Evolutionary conservation across 2,888 invertebrate genomes (phyloP), one percentile per base, ranked within the genome.

Genomic region (Hirtodrosophila cameraria): DNA sequence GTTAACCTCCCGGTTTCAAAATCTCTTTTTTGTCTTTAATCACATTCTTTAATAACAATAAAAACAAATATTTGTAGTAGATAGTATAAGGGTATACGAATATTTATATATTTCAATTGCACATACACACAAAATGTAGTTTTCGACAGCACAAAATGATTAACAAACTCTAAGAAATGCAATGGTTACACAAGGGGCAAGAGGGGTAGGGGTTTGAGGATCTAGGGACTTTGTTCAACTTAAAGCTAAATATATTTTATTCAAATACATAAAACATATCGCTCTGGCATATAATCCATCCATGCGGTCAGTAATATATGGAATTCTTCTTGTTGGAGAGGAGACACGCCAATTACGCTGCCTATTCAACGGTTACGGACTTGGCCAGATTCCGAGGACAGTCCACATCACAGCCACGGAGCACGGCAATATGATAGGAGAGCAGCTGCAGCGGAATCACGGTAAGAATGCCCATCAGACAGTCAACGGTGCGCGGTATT

Each of bases 371-470:
- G 2, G 99, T 99, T 36, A 99, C 99, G 57, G 98, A 99, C 92
- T 99, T 99, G 59, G 99, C 99, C 88, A 99, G 93, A 92, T 99
- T 99, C 89, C 99, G 93, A 38, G 99, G 99, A 90, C 99, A 98
- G 91, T 99, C 99, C 30, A 99, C 98, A 90, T 99, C 99, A 91
- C 97, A 97, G 54, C 95, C 98, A 62, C 96, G 94, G 69, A 98
- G 92, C 9, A 99, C 98, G 15, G 99, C 99, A 87, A 99, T 97
- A 91, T 99, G 99, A 92, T 97, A 99, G 55, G 98, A 97, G 11
- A 99, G 93, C 59, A 99, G 93, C 92, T 99, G 99, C 95, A 99
- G 95, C 5, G 99, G 99, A 90, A 99, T 99, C 46, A 99, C 99
- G 0, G 98, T 97, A 23, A 99, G 92, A 74, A 99, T 94, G 43